Conservation (phyloP, 2,888 invertebrate species). For the Diadegma fenestrale region DNA sequence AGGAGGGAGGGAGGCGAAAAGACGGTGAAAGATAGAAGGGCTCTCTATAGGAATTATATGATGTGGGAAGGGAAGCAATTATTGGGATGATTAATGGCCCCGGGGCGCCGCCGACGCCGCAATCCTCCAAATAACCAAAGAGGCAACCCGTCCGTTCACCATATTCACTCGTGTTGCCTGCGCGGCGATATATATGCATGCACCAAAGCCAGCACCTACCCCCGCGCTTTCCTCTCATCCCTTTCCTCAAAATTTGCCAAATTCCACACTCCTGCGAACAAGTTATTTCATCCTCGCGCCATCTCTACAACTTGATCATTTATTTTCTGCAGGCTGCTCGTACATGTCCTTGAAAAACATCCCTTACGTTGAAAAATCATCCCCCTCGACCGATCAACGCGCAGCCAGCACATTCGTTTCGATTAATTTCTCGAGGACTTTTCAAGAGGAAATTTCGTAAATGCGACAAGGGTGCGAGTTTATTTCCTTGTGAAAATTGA, state of each 20-base stretch:
- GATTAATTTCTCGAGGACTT: conserved; percentile 37
- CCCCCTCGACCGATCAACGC: background rate
- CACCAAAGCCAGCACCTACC: conserved; percentile 51
- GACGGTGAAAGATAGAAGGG: conserved; percentile 67
- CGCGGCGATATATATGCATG: conserved; percentile 56
- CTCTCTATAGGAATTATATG: conserved; percentile 76
- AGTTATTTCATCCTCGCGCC: background rate
- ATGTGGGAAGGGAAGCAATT: conserved; percentile 80
- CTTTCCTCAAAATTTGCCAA: conserved; percentile 41
- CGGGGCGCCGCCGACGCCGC: conserved; percentile 80
- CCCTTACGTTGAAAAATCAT: conserved; percentile 4
- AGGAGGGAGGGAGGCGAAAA: conserved; percentile 58
- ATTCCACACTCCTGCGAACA: conserved; percentile 27
- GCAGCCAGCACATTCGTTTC: conserved; percentile 5
- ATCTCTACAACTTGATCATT: conserved; percentile 31
- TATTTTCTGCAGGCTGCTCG: conserved; percentile 11
- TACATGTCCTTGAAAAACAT: background rate
- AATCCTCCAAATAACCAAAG: conserved; percentile 79
- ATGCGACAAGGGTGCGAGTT: background rate
- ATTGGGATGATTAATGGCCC: conserved; percentile 84
- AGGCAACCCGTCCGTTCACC: conserved; percentile 65
- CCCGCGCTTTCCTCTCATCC: conserved; percentile 21
- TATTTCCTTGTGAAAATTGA: conserved; percentile 55
- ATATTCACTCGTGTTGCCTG: conserved; percentile 50
- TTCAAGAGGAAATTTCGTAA: conserved; percentile 28